phyloP scores from a whole-genome alignment of 2,888 invertebrate genomes.

The Lasioglossum zephyrum region DNA sequence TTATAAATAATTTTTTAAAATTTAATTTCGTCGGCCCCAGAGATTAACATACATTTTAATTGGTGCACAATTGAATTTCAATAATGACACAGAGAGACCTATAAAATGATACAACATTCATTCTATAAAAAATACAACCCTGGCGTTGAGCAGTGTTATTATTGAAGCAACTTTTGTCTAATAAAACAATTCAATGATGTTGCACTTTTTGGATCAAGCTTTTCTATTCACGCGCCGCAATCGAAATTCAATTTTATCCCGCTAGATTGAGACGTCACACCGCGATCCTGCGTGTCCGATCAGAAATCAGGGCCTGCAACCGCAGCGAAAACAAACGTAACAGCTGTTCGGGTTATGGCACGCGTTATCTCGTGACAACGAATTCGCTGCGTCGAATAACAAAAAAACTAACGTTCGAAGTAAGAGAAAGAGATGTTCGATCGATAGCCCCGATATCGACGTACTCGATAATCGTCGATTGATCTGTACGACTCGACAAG shows the following conservation, averaged over 20 bases:
- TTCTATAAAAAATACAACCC: background rate
- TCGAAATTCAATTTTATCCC: slow-evolving; percentile 6
- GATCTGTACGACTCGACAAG: slow-evolving; percentile 8
- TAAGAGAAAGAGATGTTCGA: background rate
- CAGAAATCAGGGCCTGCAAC: slow-evolving; percentile 46
- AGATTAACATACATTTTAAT: no score
- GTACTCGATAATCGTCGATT: slow-evolving; percentile 3
- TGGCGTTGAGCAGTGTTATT: background rate
- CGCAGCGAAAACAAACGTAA: slow-evolving; percentile 33
- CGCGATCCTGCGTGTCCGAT: slow-evolving; percentile 20
- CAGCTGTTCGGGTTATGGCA: slow-evolving; percentile 18
- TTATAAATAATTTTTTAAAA: no score
- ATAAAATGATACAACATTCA: background rate
- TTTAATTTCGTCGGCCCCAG: no score
- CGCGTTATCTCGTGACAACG: background rate
- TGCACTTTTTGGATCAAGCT: background rate
- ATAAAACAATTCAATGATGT: background rate
- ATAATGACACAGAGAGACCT: background rate
- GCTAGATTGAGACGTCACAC: slow-evolving; percentile 8
- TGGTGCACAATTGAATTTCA: background rate
- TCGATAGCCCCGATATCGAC: background rate
- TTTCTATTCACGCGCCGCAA: background rate
- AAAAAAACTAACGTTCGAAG: background rate
- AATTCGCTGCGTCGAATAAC: background rate
- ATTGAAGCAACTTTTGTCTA: background rate